Percentiles rank a stretch among this genome's conserved stretches.
Conservation (phyloP, 2,888 invertebrate species). For the Julus scandinavius region DNA sequence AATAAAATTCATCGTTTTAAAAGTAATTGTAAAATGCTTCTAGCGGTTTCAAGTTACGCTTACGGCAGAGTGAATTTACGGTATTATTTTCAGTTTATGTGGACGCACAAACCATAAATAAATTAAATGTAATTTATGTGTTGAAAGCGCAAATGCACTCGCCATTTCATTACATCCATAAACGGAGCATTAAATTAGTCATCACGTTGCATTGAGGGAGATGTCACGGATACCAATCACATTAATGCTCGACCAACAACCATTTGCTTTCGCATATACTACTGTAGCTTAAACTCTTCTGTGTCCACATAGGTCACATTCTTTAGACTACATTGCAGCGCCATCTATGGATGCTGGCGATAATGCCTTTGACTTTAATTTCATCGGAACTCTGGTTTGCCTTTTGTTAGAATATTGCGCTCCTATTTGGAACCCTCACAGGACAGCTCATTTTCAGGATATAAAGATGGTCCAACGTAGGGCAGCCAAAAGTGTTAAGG, state of each 20-base stretch:
- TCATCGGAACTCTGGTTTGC: too few species aligned
- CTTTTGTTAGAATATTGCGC: too few species aligned
- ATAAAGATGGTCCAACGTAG: too few species aligned
- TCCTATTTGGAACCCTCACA: too few species aligned
- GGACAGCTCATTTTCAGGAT: too few species aligned
- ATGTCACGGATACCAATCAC: not conserved
- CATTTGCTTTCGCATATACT: not conserved
- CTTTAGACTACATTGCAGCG: too few species aligned
- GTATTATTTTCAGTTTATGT: slow-evolving; percentile 24
- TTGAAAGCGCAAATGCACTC: slow-evolving; percentile 11
- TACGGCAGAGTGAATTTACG: not conserved
- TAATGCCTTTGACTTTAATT: too few species aligned
- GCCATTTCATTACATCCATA: slow-evolving; percentile 23
- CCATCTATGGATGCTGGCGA: too few species aligned
- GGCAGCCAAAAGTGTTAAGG: too few species aligned
- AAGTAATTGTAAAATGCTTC: not conserved
- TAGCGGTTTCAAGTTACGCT: not conserved
- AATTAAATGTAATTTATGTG: not conserved
- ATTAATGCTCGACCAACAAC: not conserved
- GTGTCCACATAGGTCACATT: not conserved
- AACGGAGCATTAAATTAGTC: slow-evolving; percentile 13
- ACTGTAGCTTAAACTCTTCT: not conserved
- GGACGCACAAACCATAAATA: not conserved
- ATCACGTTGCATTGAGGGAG: not conserved
- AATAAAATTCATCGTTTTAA: not conserved